Conservation (phyloP, 2,797 vertebrate species). For the Lutjanus campechanus region DNA sequence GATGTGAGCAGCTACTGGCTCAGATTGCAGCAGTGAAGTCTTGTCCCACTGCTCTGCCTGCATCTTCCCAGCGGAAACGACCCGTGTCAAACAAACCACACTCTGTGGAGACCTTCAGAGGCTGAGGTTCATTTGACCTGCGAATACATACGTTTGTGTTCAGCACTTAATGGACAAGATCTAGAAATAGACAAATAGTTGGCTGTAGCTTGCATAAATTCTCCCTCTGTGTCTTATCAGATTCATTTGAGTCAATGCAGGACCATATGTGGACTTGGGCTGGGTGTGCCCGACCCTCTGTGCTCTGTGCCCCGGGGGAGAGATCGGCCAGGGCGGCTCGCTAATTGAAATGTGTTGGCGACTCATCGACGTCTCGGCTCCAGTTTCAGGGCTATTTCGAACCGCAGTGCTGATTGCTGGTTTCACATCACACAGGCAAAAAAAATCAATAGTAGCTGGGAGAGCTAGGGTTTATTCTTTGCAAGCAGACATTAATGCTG, state of each 20-base stretch:
- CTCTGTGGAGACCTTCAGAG: slow-evolving; percentile 18
- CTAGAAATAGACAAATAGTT: slow-evolving; percentile 55
- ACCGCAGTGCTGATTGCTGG: slow-evolving; percentile 90
- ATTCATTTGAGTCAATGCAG: slow-evolving; percentile 68
- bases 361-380: slow-evolving; percentile 90
- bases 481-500: slow-evolving; percentile 85
- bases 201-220: slow-evolving; percentile 52
- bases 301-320: slow-evolving; percentile 86
- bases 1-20: slow-evolving; percentile 23
- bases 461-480: slow-evolving; percentile 85
- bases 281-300: slow-evolving; percentile 78
- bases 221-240: slow-evolving; percentile 65
- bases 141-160: slow-evolving; percentile 32
- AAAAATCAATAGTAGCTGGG: slow-evolving; percentile 87
- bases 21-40: slow-evolving; percentile 16
- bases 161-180: slow-evolving; percentile 26
- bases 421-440: slow-evolving; percentile 88
- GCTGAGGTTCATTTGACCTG: slow-evolving; percentile 33
- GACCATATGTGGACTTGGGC: slow-evolving; percentile 76
- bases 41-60: slow-evolving; percentile 11
- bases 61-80: slow-evolving; percentile 28
- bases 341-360: slow-evolving; percentile 95
- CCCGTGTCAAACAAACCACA: slow-evolving; percentile 24
- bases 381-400: slow-evolving; percentile 90
- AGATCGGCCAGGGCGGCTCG: slow-evolving; percentile 87